Percentiles rank a stretch among this genome's conserved stretches.
These are phyloP conservation scores for Chrysaora quinquecirrha DNA, from an alignment of 30 jellyfish, hydroid and myxozoan species.

Conservation along the genomic window DNA sequence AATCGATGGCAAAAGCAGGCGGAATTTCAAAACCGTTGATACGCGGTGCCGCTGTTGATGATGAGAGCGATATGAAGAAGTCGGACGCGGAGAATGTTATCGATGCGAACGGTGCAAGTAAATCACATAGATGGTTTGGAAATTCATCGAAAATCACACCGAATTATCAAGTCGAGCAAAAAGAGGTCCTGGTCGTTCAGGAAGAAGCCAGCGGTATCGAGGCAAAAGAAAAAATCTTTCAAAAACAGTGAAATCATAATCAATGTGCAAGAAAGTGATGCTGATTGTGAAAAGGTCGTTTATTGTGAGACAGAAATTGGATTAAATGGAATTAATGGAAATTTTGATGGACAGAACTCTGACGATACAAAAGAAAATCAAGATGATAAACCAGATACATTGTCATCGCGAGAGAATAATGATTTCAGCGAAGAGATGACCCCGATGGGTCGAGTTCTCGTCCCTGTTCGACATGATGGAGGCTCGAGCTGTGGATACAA, in stretches of 20 bases:
- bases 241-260: constrained; percentile 41
- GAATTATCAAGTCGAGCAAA: too few species aligned
- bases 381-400: too few species aligned
- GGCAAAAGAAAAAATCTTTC: too few species aligned
- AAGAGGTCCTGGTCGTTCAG: too few species aligned
- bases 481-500: constrained; percentile 52
- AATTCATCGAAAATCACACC: constrained; percentile 19
- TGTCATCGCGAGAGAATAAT: too few species aligned
- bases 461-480: constrained; percentile 68
- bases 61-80: neutral
- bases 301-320: constrained; percentile 44
- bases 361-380: neutral
- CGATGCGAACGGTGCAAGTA: neutral
- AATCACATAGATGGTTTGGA: neutral
- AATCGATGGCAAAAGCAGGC: constrained; percentile 1
- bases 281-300: constrained; percentile 16
- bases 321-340: neutral
- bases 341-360: neutral
- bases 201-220: too few species aligned
- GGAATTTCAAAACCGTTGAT: neutral
- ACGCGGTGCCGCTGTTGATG: neutral
- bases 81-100: neutral
- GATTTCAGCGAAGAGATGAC: constrained; percentile 60
- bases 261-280: constrained; percentile 51
- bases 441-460: constrained; percentile 70